Evolutionary conservation across 2,797 vertebrate species (phyloP).

Genomic region (Mus caroli): DNA sequence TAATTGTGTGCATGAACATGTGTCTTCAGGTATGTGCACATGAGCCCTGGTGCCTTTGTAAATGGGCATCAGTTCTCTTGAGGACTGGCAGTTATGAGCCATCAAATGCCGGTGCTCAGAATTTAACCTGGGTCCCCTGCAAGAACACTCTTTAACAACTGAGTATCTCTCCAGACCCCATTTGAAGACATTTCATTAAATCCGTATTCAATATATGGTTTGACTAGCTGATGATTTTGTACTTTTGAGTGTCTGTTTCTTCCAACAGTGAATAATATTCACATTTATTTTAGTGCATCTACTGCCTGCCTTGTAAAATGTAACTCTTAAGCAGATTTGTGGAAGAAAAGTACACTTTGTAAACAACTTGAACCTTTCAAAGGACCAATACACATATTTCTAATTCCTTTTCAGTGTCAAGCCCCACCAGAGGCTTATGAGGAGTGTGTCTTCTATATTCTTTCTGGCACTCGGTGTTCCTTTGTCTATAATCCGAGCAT

Average conservation of each 20-base stretch:
- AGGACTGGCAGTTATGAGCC: no score
- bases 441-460: not conserved
- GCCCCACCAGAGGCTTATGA: not conserved
- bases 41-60: not conserved
- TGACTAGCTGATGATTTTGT: not conserved
- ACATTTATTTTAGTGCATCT: not conserved
- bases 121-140: not conserved
- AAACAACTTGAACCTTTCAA: conserved; percentile 19
- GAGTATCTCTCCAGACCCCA: not conserved
- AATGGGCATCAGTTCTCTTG: not conserved
- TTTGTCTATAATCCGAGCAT: not conserved
- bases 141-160: not conserved
- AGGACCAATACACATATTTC: not conserved
- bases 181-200: not conserved
- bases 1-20: not conserved
- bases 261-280: not conserved
- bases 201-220: not conserved
- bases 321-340: not conserved
- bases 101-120: not conserved
- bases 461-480: not conserved
- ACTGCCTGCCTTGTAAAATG: conserved; percentile 27
- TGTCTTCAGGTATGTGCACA: not conserved
- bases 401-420: conserved; percentile 23
- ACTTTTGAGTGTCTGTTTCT: conserved; percentile 37
- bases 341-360: not conserved